Base-by-base conservation (phyloP, 2,888 invertebrate species). In the Andrena chrysosceles region DNA sequence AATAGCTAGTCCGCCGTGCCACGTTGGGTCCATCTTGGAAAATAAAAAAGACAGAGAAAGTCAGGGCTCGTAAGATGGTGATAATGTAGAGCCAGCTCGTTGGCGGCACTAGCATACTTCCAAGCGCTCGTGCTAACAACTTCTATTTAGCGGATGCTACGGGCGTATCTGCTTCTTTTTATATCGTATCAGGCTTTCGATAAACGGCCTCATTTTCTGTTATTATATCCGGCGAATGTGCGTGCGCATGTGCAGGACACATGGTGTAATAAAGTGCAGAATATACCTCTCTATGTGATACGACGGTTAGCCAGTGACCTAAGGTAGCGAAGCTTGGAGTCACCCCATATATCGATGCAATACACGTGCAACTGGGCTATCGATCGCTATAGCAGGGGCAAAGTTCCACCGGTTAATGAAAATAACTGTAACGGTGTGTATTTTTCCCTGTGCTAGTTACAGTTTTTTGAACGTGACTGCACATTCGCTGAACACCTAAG, bases 311-410 rank as follows among this genome's bases (percentile, higher is more conserved):
- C 89, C 88, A 89, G 90, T 89, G 89, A 91, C 91, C 89, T 91
- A 91, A 91, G 88, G 90, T 86, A 88, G 87, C 81, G 77, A 81
- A 77, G 87, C 82, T 86, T 85, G 87, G 86, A 77, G 86, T 86
- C 85, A 85, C 86, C 89, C 81, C 86, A 85, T 86, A 85, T 90
- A 89, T 91, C 91, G 89, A 91, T 91, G 90, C 90, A 89, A 90
- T 90, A 89, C 91, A 91, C 92, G 91, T 91, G 91, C 92, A 93
- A 93, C 90, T 93, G 92, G 92, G 93, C 93, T 93, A 93, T 93
- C 92, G 93, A 93, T 92, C 88, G 83, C 69, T 89, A 81, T 87
- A 85, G 84, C 76, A 81, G 88, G 89, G 90, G 89, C 89, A 91
- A 92, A 91, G 91, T 86, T 81, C 87, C 83, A 81, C 69, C 87